A percentile compares a stretch with the other conserved stretches of the same genome.
These are phyloP conservation scores for Nymphalis urticae DNA, from an alignment of 2,888 invertebrate genomes.

Conservation along the genomic window DNA sequence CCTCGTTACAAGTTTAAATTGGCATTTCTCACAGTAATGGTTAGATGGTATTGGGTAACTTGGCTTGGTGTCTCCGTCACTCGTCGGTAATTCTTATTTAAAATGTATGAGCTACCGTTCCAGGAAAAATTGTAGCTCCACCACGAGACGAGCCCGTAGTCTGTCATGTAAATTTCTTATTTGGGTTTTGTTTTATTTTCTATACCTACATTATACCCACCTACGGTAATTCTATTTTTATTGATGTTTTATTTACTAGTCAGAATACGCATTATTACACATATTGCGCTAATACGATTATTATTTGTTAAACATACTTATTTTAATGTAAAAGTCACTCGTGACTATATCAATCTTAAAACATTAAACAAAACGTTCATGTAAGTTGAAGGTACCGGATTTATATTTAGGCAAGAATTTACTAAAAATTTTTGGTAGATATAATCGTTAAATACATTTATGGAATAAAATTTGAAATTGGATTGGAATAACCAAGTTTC, in stretches of 20 bases:
- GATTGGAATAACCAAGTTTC: too few relatives aligned
- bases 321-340: too few relatives aligned
- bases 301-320: too few relatives aligned
- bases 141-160: conserved; percentile 22
- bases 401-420: too few relatives aligned
- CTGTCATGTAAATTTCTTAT: conserved; percentile 29
- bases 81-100: conserved; percentile 72
- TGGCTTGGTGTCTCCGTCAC: conserved; percentile 46
- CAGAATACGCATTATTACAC: neutral
- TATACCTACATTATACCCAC: neutral
- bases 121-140: conserved; percentile 30
- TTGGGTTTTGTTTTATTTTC: conserved; percentile 16
- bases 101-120: conserved; percentile 63
- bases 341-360: too few relatives aligned
- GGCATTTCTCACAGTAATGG: conserved; percentile 79
- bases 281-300: too few relatives aligned
- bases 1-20: conserved; percentile 81
- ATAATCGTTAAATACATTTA: too few relatives aligned
- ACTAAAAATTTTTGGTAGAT: too few relatives aligned
- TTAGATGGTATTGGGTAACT: conserved; percentile 68
- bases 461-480: too few relatives aligned
- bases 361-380: too few relatives aligned
- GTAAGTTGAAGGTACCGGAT: too few relatives aligned
- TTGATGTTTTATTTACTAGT: neutral
- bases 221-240: conserved; percentile 1